Conservation (phyloP, 1,140 invertebrate species). For the Protaetia brevitarsis region DNA sequence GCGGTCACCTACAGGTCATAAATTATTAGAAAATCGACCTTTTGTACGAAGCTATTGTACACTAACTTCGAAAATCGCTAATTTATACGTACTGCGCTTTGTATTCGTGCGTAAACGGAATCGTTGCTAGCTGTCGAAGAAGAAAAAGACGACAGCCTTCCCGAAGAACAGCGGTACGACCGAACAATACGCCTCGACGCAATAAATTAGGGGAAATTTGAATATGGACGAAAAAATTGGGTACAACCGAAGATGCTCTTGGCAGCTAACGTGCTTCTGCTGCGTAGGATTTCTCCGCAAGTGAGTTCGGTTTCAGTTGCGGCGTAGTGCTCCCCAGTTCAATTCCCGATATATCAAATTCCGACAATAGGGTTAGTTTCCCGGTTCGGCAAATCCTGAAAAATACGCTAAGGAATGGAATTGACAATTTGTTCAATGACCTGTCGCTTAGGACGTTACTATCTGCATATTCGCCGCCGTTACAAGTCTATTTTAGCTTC, state of each 20-base stretch:
- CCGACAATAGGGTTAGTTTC: conserved; percentile 23
- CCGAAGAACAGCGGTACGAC: background rate
- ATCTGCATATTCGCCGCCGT: conserved; percentile 19
- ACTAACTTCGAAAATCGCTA: background rate
- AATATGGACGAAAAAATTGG: conserved; percentile 14
- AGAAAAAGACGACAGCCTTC: no score
- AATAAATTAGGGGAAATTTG: conserved; percentile 21
- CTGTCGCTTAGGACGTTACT: conserved; percentile 19
- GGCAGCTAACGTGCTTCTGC: background rate
- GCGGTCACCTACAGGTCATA: no score
- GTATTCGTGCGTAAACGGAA: background rate
- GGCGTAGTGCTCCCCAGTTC: background rate
- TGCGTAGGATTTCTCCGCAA: background rate
- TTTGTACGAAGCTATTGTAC: background rate
- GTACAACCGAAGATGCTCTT: background rate
- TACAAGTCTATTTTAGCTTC: conserved; percentile 11
- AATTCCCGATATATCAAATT: conserved; percentile 23
- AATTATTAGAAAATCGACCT: no score
- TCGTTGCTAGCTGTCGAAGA: background rate
- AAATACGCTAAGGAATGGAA: conserved; percentile 23
- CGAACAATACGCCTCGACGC: background rate
- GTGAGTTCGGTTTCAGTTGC: background rate
- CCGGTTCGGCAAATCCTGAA: conserved; percentile 21
- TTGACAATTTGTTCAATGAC: conserved; percentile 22
- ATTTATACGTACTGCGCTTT: background rate